Conservation (phyloP, 2,888 invertebrate species). For the Cephonodes hylas region DNA sequence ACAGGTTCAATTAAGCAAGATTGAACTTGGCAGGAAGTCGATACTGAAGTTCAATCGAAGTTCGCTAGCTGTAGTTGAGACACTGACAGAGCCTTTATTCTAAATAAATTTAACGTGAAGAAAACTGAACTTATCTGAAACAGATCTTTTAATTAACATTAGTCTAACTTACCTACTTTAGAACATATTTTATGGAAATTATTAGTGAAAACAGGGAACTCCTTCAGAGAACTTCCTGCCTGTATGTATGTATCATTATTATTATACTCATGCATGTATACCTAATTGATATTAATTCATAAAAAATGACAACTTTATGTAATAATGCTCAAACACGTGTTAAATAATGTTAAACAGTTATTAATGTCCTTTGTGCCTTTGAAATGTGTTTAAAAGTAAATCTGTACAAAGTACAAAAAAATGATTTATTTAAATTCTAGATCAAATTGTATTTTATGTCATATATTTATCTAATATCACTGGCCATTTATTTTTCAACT, state of each 20-base stretch:
- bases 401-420: too few species aligned
- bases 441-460: background rate
- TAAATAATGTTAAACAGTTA: too few species aligned
- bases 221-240: too few species aligned
- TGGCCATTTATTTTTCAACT: background rate
- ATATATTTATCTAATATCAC: background rate
- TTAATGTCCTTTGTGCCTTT: too few species aligned
- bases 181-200: too few species aligned
- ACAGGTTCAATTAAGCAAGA: conserved; percentile 20
- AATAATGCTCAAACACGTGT: too few species aligned
- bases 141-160: background rate
- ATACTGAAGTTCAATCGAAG: conserved; percentile 39
- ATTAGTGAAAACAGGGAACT: too few species aligned
- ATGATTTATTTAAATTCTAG: background rate
- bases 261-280: too few species aligned
- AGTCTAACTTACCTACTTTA: background rate
- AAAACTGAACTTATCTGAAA: background rate
- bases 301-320: too few species aligned
- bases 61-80: conserved; percentile 33
- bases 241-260: too few species aligned
- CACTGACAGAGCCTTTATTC: conserved; percentile 28
- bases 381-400: too few species aligned
- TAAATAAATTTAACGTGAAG: conserved; percentile 27
- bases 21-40: conserved; percentile 21
- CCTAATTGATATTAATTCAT: too few species aligned